Percentiles rank a stretch among this genome's conserved stretches.
Evolutionary conservation across 1,140 invertebrate species (phyloP).

Genomic region (Chrysomallon squamiferum): DNA sequence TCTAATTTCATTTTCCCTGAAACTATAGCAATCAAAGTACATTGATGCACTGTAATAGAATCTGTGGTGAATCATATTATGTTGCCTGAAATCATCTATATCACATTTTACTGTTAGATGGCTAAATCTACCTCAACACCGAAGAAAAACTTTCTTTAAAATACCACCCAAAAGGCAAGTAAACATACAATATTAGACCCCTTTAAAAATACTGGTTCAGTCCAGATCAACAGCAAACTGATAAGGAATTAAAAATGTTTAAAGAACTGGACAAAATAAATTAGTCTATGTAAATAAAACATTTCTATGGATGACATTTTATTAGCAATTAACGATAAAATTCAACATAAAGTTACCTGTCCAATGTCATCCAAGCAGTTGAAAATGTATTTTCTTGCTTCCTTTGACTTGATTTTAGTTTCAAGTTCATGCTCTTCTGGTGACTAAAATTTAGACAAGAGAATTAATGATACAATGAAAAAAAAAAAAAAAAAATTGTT

Average conservation of each 20-base stretch:
- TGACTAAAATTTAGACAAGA: slow-evolving; percentile 69
- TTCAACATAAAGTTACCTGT: slow-evolving; percentile 67
- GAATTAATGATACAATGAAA: not conserved
- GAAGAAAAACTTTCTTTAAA: no score
- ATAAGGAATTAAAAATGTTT: no score
- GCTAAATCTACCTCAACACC: no score
- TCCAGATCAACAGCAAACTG: no score
- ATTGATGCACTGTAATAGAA: not conserved
- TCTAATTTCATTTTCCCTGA: not conserved
- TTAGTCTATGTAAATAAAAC: no score
- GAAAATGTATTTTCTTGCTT: slow-evolving; percentile 99
- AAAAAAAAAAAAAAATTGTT: not conserved
- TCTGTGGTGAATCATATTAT: not conserved
- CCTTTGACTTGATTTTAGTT: slow-evolving; percentile 98
- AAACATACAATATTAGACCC: no score
- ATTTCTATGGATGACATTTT: no score
- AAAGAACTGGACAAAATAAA: no score
- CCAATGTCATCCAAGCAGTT: slow-evolving; percentile 99
- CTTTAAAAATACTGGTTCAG: no score
- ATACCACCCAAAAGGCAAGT: no score
- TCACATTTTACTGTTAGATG: no score
- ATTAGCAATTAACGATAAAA: no score
- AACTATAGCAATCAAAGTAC: not conserved
- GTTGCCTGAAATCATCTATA: not conserved
- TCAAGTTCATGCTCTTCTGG: slow-evolving; percentile 98